Base-by-base conservation (phyloP, 2,888 invertebrate species). In the Eueremaeus valkanovi region DNA sequence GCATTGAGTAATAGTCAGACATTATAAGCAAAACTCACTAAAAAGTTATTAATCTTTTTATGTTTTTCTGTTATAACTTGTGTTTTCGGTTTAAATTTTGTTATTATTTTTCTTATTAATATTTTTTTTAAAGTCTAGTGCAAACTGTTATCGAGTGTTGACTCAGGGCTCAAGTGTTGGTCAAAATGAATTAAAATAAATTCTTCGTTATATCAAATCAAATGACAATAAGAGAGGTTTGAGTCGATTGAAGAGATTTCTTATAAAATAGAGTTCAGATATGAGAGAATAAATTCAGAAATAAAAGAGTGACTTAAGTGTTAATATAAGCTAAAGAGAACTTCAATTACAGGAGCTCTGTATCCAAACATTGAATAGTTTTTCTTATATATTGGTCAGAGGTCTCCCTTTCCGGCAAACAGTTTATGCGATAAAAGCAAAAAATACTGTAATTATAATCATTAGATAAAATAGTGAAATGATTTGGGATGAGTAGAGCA, bases 21-120 rank as follows among this genome's bases (percentile, higher is more conserved):
- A 33, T 40, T 40, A 66, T 36, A 29, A 40, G 11, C 36, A 33
- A 36, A 66, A 66, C 21, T 40, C 11, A 3, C 66, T 31, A 5
- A 66, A 66, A 66, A 66, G 66, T 66, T 66, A 66, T 66, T 66
- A 66, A 66, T 66, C 66, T 66, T 29, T 66, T 33, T 31, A 1
- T n/a, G n/a, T n/a, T 58, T 29, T 16, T 27, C 9, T 55, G 5
- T 29, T 18, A 9, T 58, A 29, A 29, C 24, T 29, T 16, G 16
- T 58, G 31, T 58, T 58, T 58, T 36, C n/a, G 72, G 29, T 33
- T 42, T 9, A 55, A 18, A 40, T 33, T 36, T 9, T 24, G 16
- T 45, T 49, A 0, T 72, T 72, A 24, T 72, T 18, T n/a, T 3
- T 6, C 51, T 49, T 72, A 49, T 49, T 2, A 40, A 8, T 42